Base-by-base conservation (phyloP, 2,797 vertebrate genomes). In the Falco biarmicus region DNA sequence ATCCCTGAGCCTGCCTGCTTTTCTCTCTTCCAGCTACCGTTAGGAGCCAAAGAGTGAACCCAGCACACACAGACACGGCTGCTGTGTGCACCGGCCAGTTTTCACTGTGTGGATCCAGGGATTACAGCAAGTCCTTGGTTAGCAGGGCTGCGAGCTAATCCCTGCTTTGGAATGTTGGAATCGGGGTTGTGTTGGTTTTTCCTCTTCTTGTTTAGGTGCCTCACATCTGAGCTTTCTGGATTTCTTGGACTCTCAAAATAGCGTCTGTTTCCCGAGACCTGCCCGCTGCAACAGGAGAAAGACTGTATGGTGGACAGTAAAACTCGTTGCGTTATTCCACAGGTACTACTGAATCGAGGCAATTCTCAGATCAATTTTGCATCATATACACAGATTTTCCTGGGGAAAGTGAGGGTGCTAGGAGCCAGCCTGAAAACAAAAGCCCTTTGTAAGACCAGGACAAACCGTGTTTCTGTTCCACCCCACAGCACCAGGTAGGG, bases 41-140 rank as follows among this genome's bases (percentile, higher is more conserved):
- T 16, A 75, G 81, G 68, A 83, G 65, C 43, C 73, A 37, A 64
- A n/a, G 43, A 14, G 47, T 2, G n/a, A 95, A 7, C 24, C 32
- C 54, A 61, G 69, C 37, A 25, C 37, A 15, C 0, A 2, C 25
- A 16, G 43, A n/a, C 66, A 15, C 0, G 0, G n/a, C 61, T 84
- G 16, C 68, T 22, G 13, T 10, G n/a, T 5, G 24, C 79, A 7
- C 41, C 3, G 1, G 53, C 47, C 10, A 2, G 4, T 19, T 43
- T 25, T 11, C 54, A 12, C 51, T 18, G 50, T 2, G 1, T 1
- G 11, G 32, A 70, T 84, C 45, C 17, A 14, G 63, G 66, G 25
- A 57, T 37, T 43, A 19, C 1, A 22, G 57, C 32, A 37, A 66
- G 16, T 26, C n/a, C 29, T 21, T 18, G 31, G 9, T 25, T 8